Evolutionary conservation across 1,140 invertebrate genomes (phyloP).

Genomic region (Dryas iulia): DNA sequence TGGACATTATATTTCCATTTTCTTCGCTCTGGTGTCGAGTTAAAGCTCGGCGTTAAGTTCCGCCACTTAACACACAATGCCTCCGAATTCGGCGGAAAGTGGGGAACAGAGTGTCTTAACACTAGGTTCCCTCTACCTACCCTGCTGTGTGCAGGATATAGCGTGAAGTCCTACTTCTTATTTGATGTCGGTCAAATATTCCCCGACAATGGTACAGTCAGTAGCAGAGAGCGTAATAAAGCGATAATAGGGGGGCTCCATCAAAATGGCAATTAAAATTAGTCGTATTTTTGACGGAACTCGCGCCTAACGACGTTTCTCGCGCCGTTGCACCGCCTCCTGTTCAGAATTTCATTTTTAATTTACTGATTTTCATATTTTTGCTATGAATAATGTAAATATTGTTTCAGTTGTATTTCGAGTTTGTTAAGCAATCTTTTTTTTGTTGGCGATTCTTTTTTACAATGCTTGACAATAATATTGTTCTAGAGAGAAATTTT

Average conservation of each 20-base stretch:
- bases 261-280: constrained; percentile 69
- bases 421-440: not conserved
- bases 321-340: constrained; percentile 38
- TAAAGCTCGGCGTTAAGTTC: too few species aligned
- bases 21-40: too few species aligned
- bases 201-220: not conserved
- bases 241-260: constrained; percentile 57
- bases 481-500: too few species aligned
- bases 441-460: too few species aligned
- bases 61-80: not conserved
- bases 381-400: constrained; percentile 2
- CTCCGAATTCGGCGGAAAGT: not conserved
- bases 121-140: not conserved
- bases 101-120: not conserved
- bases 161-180: not conserved
- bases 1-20: too few species aligned
- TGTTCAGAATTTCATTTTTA: constrained; percentile 17
- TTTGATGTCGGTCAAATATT: not conserved
- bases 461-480: too few species aligned
- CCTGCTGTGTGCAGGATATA: not conserved
- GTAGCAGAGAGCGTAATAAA: constrained; percentile 43
- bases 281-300: constrained; percentile 64
- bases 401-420: not conserved
- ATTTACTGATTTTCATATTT: constrained; percentile 9
- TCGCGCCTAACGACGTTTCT: constrained; percentile 52